These are phyloP conservation scores for Metopolophium dirhodum DNA, from an alignment of 1,140 invertebrate species.

Conservation along the genomic window DNA sequence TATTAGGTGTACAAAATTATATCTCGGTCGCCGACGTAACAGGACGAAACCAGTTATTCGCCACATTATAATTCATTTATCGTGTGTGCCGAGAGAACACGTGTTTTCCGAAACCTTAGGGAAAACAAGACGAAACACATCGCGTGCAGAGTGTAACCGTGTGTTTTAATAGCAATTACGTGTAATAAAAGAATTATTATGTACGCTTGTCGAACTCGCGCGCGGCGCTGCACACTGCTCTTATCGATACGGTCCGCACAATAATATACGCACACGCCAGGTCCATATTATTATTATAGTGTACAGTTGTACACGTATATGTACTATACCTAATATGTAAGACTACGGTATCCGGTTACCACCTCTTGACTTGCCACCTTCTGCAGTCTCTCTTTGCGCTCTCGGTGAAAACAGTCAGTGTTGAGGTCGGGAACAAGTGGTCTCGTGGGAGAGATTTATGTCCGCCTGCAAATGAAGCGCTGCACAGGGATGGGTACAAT, in stretches of 20 bases:
- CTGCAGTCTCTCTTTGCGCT: not conserved
- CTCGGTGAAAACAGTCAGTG: not conserved
- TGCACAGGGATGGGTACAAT: not conserved
- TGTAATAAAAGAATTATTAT: constrained; percentile 55
- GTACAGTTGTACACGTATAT: too few species aligned
- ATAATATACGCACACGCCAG: not conserved
- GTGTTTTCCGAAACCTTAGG: constrained; percentile 20
- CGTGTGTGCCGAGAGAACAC: constrained; percentile 42
- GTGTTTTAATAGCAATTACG: constrained; percentile 54
- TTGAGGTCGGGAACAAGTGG: constrained; percentile 1
- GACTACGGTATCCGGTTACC: constrained; percentile 26
- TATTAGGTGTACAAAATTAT: not conserved
- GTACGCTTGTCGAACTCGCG: not conserved
- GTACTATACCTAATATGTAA: constrained; percentile 12
- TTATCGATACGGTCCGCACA: constrained; percentile 21
- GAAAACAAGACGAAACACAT: not conserved
- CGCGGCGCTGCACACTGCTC: not conserved
- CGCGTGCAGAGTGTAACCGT: not conserved
- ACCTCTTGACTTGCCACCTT: not conserved
- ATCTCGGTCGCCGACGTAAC: not conserved
- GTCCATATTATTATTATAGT: not conserved
- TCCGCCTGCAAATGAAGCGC: not conserved
- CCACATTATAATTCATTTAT: constrained; percentile 46
- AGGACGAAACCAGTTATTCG: constrained; percentile 42
- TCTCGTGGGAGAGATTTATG: constrained; percentile 52